phyloP scores from a whole-genome alignment of 1,140 invertebrate species.

The Ectropis grisescens region DNA sequence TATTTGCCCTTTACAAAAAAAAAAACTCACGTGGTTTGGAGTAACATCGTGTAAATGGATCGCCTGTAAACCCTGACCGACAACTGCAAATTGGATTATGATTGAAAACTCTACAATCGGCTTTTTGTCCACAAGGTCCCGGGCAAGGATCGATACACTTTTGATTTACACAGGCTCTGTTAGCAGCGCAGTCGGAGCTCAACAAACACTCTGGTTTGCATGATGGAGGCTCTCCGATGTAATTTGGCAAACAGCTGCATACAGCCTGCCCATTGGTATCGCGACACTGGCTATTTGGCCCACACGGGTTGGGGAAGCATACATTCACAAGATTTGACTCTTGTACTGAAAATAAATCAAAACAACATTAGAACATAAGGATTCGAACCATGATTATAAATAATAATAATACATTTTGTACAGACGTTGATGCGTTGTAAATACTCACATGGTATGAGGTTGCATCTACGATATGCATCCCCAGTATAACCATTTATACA shows the following conservation, averaged over 20 bases:
- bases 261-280: slow-evolving; percentile 66
- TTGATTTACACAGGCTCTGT: slow-evolving; percentile 75
- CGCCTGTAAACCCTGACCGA: slow-evolving; percentile 63
- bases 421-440: too few species aligned
- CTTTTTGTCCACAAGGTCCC: slow-evolving; percentile 75
- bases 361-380: too few species aligned
- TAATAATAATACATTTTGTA: too few species aligned
- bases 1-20: too few species aligned
- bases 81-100: slow-evolving; percentile 76
- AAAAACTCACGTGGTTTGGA: slow-evolving; percentile 75
- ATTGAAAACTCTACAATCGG: slow-evolving; percentile 75
- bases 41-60: slow-evolving; percentile 72
- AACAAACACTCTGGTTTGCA: slow-evolving; percentile 76
- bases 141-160: slow-evolving; percentile 79
- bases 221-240: slow-evolving; percentile 73
- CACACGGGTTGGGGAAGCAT: slow-evolving; percentile 77
- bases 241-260: slow-evolving; percentile 75
- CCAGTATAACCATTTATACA: slow-evolving; percentile 74
- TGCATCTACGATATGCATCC: slow-evolving; percentile 74
- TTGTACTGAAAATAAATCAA: slow-evolving; percentile 64
- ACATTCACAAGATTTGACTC: slow-evolving; percentile 63
- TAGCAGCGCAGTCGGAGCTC: slow-evolving; percentile 74
- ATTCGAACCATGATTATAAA: too few species aligned
- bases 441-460: slow-evolving; percentile 48
- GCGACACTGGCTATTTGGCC: slow-evolving; percentile 76